These are phyloP conservation scores for Malurus splendens DNA, from an alignment of 2,797 vertebrate species.

Conservation along the genomic window DNA sequence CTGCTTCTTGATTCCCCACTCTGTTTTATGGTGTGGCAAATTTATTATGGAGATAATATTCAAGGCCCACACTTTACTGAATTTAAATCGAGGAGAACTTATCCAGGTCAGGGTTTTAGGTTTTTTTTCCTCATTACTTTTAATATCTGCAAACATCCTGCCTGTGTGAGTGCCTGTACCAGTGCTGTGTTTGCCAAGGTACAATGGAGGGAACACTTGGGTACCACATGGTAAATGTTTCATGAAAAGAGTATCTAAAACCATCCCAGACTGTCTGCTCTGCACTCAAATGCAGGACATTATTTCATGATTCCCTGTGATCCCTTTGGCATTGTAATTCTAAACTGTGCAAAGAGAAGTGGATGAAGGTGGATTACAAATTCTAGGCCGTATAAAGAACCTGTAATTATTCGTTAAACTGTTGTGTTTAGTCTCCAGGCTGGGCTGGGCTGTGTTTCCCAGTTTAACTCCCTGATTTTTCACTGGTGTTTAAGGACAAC, in stretches of 20 bases:
- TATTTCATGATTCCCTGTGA: conserved; percentile 56
- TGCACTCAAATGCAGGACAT: conserved; percentile 46
- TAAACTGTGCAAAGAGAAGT: conserved; percentile 50
- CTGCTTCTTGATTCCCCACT: background rate
- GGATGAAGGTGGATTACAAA: conserved; percentile 56
- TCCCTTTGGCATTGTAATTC: conserved; percentile 53
- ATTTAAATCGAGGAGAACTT: conserved; percentile 27
- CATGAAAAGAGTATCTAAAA: conserved; percentile 57
- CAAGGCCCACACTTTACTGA: conserved; percentile 30
- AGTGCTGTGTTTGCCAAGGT: conserved; percentile 22
- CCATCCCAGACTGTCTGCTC: conserved; percentile 38
- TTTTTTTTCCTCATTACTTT: background rate
- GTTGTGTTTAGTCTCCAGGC: conserved; percentile 36
- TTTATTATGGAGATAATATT: conserved; percentile 45
- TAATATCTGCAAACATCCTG: conserved; percentile 16
- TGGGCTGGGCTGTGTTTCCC: conserved; percentile 8
- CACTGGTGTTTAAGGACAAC: background rate
- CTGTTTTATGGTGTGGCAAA: conserved; percentile 34
- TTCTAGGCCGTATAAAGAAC: conserved; percentile 23
- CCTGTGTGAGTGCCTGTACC: background rate
- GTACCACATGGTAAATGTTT: conserved; percentile 50
- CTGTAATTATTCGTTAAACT: conserved; percentile 58
- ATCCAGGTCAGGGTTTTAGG: background rate
- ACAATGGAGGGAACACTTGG: background rate
- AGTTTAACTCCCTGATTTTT: conserved; percentile 16